A percentile compares a stretch with the other conserved stretches of the same genome.
phyloP scores from a whole-genome alignment of 1,140 invertebrate genomes.

The Trinorchestia longiramus region DNA sequence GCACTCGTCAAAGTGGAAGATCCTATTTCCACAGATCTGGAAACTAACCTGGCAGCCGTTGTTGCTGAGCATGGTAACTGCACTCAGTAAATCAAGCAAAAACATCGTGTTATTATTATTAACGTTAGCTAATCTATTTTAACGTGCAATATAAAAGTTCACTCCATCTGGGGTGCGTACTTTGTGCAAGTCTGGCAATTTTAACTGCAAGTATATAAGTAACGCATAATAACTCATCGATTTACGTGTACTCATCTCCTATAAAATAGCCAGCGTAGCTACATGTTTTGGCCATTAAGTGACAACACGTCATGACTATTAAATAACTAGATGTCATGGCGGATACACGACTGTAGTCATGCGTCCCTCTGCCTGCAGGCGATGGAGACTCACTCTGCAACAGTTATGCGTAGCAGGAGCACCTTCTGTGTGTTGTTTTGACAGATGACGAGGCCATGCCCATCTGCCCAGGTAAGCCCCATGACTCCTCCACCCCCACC shows the following conservation, averaged over 20 bases:
- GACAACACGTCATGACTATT: too few species aligned
- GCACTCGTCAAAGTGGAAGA: too few species aligned
- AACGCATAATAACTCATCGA: not conserved
- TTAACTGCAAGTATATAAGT: not conserved
- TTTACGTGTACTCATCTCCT: not conserved
- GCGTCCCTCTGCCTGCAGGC: not conserved
- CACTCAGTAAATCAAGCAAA: not conserved
- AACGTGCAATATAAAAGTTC: not conserved
- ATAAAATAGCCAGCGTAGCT: not conserved
- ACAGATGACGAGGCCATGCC: slow-evolving; percentile 72
- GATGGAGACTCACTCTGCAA: not conserved
- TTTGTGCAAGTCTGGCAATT: not conserved
- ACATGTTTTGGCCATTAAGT: too few species aligned
- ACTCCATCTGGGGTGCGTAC: not conserved
- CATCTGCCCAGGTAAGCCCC: slow-evolving; percentile 73
- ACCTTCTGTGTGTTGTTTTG: slow-evolving; percentile 70
- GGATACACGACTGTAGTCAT: not conserved
- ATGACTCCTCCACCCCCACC: slow-evolving; percentile 74
- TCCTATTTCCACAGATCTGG: too few species aligned
- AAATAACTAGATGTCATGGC: too few species aligned
- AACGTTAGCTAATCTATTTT: not conserved
- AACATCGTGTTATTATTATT: not conserved
- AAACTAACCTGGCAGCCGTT: too few species aligned
- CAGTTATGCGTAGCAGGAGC: slow-evolving; percentile 30
- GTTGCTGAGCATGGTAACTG: too few species aligned